A percentile compares a stretch with the other conserved stretches of the same genome.
Evolutionary conservation across 2,888 invertebrate species (phyloP).

Genomic region (Eristalis tenax): DNA sequence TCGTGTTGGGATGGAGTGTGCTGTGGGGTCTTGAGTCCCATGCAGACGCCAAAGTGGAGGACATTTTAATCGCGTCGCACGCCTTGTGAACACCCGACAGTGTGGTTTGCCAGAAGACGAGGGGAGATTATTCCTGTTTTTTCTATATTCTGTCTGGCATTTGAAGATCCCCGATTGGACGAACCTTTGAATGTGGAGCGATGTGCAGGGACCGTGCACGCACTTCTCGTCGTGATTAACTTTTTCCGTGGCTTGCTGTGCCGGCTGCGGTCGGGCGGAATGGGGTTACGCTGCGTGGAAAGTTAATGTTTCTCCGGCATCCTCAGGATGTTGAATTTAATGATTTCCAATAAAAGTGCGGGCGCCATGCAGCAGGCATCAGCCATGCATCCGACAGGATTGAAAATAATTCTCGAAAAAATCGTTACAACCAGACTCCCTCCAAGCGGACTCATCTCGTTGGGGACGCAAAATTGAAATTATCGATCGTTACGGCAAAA

Average conservation of each 20-base stretch:
- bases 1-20: conserved; percentile 1
- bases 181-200: not conserved
- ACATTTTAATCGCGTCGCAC: conserved; percentile 59
- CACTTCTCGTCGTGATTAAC: conserved; percentile 33
- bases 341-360: not conserved
- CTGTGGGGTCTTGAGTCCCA: conserved; percentile 10
- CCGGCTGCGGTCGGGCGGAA: conserved; percentile 11
- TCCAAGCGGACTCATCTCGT: not conserved
- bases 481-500: not conserved
- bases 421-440: not conserved
- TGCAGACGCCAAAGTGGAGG: conserved; percentile 44
- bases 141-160: not conserved
- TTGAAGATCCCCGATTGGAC: not conserved
- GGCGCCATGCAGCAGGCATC: not conserved
- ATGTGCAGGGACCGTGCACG: conserved; percentile 32
- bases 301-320: not conserved
- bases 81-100: conserved; percentile 37
- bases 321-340: not conserved
- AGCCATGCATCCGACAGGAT: not conserved
- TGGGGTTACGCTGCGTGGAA: conserved; percentile 2
- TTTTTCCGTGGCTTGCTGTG: conserved; percentile 16
- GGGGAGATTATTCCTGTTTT: not conserved
- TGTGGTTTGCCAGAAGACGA: not conserved
- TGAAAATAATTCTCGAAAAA: not conserved
- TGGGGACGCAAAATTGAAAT: not conserved